Evolutionary conservation across 2,113 vertebrate genomes (phyloP).

Genomic region (Hepsetus odoe): DNA sequence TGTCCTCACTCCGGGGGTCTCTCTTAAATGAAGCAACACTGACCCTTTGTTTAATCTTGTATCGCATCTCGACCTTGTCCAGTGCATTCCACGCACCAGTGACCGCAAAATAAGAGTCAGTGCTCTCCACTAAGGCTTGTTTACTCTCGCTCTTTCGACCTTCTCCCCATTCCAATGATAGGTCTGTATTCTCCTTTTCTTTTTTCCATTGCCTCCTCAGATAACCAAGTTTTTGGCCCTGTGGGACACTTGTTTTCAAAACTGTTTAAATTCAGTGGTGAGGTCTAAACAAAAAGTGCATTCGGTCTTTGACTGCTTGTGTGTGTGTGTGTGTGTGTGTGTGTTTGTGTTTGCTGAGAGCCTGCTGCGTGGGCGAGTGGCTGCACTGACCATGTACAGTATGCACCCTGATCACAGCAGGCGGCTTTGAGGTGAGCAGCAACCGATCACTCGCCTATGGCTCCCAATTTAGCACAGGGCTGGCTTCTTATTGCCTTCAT

Average conservation of each 20-base stretch:
- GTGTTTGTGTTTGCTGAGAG: constrained; percentile 5
- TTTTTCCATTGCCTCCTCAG: constrained; percentile 6
- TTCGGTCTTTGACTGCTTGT: constrained; percentile 47
- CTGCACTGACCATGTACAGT: neutral
- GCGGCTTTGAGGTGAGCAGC: constrained; percentile 36
- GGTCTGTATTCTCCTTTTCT: constrained; percentile 40
- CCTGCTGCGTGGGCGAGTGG: constrained; percentile 43
- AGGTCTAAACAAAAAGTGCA: constrained; percentile 39
- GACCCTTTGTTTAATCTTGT: constrained; percentile 15
- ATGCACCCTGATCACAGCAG: constrained; percentile 42
- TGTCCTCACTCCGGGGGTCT: constrained; percentile 4
- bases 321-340: no score
- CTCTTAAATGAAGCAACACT: neutral
- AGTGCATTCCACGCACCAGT: constrained; percentile 16
- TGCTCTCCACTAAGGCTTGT: neutral
- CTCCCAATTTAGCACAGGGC: constrained; percentile 58
- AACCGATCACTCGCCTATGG: constrained; percentile 51
- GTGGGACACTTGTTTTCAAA: constrained; percentile 15
- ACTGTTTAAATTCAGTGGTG: constrained; percentile 35
- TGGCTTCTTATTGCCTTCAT: constrained; percentile 47
- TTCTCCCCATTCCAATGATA: neutral
- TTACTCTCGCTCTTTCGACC: neutral
- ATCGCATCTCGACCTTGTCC: constrained; percentile 13
- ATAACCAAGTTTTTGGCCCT: neutral
- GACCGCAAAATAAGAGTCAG: neutral